These are phyloP conservation scores for Rhodeus uyekii DNA, from an alignment of 2,797 vertebrate genomes.

Conservation along the genomic window DNA sequence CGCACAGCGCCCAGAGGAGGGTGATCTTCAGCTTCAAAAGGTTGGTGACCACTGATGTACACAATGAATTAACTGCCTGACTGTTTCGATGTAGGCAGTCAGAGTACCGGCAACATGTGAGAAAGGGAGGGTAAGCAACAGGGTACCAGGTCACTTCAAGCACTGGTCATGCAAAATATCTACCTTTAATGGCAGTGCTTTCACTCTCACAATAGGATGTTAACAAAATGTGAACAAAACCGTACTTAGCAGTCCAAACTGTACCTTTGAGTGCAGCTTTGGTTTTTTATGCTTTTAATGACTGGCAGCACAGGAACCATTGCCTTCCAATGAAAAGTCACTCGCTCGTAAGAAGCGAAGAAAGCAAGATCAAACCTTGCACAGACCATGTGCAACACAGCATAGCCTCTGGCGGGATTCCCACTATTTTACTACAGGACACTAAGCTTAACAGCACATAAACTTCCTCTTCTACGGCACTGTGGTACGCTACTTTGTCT, in stretches of 20 bases:
- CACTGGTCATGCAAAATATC: neutral
- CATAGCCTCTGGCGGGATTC: slow-evolving; percentile 37
- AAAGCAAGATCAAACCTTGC: slow-evolving; percentile 32
- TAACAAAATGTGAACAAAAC: slow-evolving; percentile 9
- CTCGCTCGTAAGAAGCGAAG: slow-evolving; percentile 6
- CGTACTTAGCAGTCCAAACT: neutral
- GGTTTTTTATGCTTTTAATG: slow-evolving; percentile 21
- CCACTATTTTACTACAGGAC: slow-evolving; percentile 19
- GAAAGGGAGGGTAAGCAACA: too few species aligned
- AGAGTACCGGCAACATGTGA: too few species aligned
- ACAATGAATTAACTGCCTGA: too few species aligned
- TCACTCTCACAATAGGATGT: neutral
- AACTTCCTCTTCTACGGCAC: slow-evolving; percentile 44
- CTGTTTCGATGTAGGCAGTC: too few species aligned
- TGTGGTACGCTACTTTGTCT: slow-evolving; percentile 55
- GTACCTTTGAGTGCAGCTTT: neutral
- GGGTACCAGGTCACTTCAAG: too few species aligned
- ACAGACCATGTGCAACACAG: slow-evolving; percentile 19
- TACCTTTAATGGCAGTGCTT: neutral
- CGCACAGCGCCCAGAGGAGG: too few species aligned
- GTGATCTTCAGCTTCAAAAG: too few species aligned
- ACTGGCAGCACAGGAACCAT: slow-evolving; percentile 6
- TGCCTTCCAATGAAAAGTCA: neutral
- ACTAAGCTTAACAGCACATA: slow-evolving; percentile 40
- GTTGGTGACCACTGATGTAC: too few species aligned